Percentiles rank a stretch among this genome's conserved stretches.
phyloP scores from a whole-genome alignment of 1,140 invertebrate genomes.

The Halesus radiatus region DNA sequence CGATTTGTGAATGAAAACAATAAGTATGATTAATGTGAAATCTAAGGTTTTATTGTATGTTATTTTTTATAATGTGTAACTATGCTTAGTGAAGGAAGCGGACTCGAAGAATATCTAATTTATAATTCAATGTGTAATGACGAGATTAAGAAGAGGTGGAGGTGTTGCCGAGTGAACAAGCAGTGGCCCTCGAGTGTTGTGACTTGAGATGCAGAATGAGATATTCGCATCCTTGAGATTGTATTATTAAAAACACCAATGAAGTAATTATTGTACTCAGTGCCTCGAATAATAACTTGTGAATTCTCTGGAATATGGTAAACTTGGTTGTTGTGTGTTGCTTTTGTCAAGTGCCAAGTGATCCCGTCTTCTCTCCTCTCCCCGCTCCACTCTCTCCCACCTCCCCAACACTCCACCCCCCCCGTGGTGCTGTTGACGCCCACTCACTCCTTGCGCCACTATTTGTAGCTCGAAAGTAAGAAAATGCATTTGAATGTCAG shows the following conservation, averaged over 20 bases:
- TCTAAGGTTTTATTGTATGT: conserved; percentile 17
- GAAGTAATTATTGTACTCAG: conserved; percentile 12
- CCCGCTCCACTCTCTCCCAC: neutral
- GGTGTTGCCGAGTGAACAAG: neutral
- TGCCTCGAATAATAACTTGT: conserved; percentile 12
- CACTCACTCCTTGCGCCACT: neutral
- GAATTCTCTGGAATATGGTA: conserved; percentile 1
- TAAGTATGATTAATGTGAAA: conserved; percentile 9
- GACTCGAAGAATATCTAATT: neutral
- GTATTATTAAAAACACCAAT: conserved; percentile 13
- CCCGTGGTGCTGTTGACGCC: neutral
- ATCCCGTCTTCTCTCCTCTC: neutral
- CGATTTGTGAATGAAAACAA: neutral
- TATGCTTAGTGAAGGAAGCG: conserved; percentile 5
- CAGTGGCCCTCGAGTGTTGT: neutral
- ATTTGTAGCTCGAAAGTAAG: conserved; percentile 8
- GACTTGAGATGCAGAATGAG: neutral
- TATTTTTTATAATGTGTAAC: conserved; percentile 18
- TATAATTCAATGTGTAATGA: conserved; percentile 11
- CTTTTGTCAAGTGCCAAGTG: conserved; percentile 18
- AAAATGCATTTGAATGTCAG: conserved; percentile 14
- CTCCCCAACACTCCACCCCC: neutral
- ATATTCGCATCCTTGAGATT: neutral
- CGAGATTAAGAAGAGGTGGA: neutral
- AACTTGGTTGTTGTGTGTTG: conserved; percentile 1